Evolutionary conservation across 2,113 vertebrate species (phyloP), one percentile per base, ranked within the genome.

Genomic region (Parus major): DNA sequence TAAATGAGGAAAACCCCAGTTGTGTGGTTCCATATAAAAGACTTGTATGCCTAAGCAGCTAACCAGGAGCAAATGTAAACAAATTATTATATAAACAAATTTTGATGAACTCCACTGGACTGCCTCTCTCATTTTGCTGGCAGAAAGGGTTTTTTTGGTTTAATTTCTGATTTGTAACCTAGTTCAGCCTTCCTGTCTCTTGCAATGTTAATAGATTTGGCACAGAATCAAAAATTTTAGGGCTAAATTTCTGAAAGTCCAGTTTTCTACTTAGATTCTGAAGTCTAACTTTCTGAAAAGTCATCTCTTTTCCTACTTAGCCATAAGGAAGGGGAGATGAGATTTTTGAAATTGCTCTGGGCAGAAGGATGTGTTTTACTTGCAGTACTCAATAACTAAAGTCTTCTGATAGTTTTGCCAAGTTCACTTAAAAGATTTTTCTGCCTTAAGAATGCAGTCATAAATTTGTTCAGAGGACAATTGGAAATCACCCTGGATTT

Each of bases 401-500:
- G 19, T 41, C 44, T 79, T 60, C 21, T 61, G 44, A 14, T 59
- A 27, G 21, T 59, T 90, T 80, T 92, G 20, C 57, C 55, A 10
- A 24, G 24, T 90, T 93, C 29, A 4, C 35, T 66, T 57, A n/a
- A 33, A 75, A 39, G 18, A n/a, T 82, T 80, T 90, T 82, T 72
- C 29, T 69, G 44, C 64, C 19, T 39, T 65, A 65, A 93, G 50
- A 75, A 29, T 61, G 18, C 1, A 19, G 16, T 72, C 41, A 25
- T 72, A 65, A 59, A 90, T 52, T 22, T 66, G 7, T 65, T 19
- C 44, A 39, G 77, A 75, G 39, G 35, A 59, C 47, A 28, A 16
- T 42, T 82, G 81, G 82, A 91, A 96, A 94, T 85, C 73, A 87
- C 90, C 41, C 57, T 76, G 36, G n/a, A 69, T 80, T 90, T 93